Base-by-base conservation (phyloP, 2,888 invertebrate species). In the Dynastes grantii region DNA sequence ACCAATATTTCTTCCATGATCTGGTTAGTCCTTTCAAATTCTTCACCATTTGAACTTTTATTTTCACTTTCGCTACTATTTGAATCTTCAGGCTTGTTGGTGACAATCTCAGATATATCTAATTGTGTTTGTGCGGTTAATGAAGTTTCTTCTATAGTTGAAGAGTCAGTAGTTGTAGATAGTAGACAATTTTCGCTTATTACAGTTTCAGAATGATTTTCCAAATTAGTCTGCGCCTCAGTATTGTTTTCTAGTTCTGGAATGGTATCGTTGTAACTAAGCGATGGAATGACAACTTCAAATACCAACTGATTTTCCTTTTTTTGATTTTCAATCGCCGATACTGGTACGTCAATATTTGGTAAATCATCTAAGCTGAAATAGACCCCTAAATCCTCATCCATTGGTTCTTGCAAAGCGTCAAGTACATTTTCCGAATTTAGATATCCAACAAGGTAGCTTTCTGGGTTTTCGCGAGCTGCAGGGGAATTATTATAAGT, bases 291-390 rank as follows among this genome's bases (percentile, higher is more conserved):
- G 8, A 45, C 45, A 9, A 8, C 0, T 49, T 29, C 51, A 29
- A 67, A 2, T 22, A 51, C 1, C 16, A 29, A 11, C 6, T 16
- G 65, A 9, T 49, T 6, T 65, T 64, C 40, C 9, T 65, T 29
- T 53, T 76, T 8, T 1, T 9, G 3, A 27, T n/a, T 55, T 49
- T 55, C 45, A 49, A 45, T 6, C 11, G 13, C 8, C 2, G 11
- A 45, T 29, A 45, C 3, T 13, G 73, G 61, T 16, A 61, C 13
- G 6, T 29, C 49, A 6, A 61, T 61, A 61, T 40, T 45, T 6
- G 65, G 13, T 49, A 78, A 63, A 45, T 78, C 71, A 63, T 80
- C 78, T 5, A 55, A 27, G n/a, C 51, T 58, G 70, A 76, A 32
- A 45, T 68, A 75, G 13, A 75, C 16, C 32, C 70, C 16, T 27